Evolutionary conservation across 2,888 invertebrate species (phyloP), one percentile per base, ranked within the genome.

Genomic region (Sphaeridia pumilis): DNA sequence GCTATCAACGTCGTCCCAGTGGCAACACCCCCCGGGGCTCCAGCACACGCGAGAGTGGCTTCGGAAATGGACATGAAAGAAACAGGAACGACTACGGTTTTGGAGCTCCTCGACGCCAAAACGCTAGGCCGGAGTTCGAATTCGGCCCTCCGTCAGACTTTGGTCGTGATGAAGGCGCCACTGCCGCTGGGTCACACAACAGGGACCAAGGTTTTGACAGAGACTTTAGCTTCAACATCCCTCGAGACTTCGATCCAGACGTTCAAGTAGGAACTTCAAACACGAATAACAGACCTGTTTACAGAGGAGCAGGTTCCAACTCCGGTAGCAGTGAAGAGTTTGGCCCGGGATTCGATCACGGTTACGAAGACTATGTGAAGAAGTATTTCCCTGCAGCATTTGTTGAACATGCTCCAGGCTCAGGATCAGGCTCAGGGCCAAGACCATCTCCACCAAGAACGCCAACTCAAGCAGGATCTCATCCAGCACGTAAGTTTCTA

Each of bases 291-390:
- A 46, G 55, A 4, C 58, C 58, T 14, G 53, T 55, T 41, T 55
- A 53, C 45, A 50, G 50, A 21, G 53, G 54, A 5, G 22, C 43
- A 1, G 31, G 31, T 21, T 46, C 46, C 20, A 10, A 27, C 12
- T 42, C 42, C 20, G 31, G 35, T 10, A 56, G 49, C 42, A 57
- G 51, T 36, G 35, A 50, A 27, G 48, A 46, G 4, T 34, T 31
- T 22, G 38, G 34, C 10, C 42, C 21, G 20, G 49, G 47, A 26
- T 60, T 58, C 45, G 63, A 61, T 24, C 53, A 49, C 34, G 65
- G 61, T n/a, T 69, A 69, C 56, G 74, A 73, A 52, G 73, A 73
- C 48, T 73, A 74, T 55, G 70, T 74, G 54, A 69, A 68, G 47
- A 69, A 70, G 60, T 64, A 72, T 12, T 75, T 74, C 65, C 74